Conservation (phyloP, 2,888 invertebrate species). For the Eurois occulta region DNA sequence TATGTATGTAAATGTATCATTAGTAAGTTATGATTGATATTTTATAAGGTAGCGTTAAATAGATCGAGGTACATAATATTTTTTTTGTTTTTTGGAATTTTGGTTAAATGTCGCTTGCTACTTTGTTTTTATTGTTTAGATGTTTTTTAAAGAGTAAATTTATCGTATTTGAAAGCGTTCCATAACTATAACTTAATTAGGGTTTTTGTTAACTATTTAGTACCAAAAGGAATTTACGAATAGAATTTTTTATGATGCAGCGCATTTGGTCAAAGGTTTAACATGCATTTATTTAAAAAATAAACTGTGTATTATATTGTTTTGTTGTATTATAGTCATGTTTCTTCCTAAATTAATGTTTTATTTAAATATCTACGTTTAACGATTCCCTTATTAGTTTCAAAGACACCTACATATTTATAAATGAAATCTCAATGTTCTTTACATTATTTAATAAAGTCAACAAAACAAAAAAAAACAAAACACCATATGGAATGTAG, state of each 20-base stretch:
- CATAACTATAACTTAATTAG: slow-evolving; percentile 53
- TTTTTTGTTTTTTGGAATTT: slow-evolving; percentile 65
- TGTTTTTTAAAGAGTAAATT: slow-evolving; percentile 37
- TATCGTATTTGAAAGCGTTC: slow-evolving; percentile 48
- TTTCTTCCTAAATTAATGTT: slow-evolving; percentile 77
- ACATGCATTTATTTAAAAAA: slow-evolving; percentile 80
- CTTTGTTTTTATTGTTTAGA: slow-evolving; percentile 56
- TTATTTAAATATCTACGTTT: slow-evolving; percentile 60
- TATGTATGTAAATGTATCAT: slow-evolving; percentile 60
- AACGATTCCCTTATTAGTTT: slow-evolving; percentile 3
- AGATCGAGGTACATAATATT: slow-evolving; percentile 65
- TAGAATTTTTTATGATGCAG: slow-evolving; percentile 65
- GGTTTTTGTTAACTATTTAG: slow-evolving; percentile 55
- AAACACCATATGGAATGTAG: slow-evolving; percentile 87
- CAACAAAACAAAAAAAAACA: slow-evolving; percentile 75
- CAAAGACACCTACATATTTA: slow-evolving; percentile 1
- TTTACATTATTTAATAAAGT: slow-evolving; percentile 77
- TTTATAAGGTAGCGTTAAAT: slow-evolving; percentile 71
- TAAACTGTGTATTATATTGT: slow-evolving; percentile 81
- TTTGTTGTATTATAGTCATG: slow-evolving; percentile 86
- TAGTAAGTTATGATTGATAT: slow-evolving; percentile 72
- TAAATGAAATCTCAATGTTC: slow-evolving; percentile 59
- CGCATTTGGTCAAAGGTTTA: slow-evolving; percentile 68
- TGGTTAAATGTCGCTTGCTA: slow-evolving; percentile 61
- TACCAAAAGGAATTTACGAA: slow-evolving; percentile 45